phyloP scores from a whole-genome alignment of 1,140 invertebrate species.

The Caenorhabditis latens region DNA sequence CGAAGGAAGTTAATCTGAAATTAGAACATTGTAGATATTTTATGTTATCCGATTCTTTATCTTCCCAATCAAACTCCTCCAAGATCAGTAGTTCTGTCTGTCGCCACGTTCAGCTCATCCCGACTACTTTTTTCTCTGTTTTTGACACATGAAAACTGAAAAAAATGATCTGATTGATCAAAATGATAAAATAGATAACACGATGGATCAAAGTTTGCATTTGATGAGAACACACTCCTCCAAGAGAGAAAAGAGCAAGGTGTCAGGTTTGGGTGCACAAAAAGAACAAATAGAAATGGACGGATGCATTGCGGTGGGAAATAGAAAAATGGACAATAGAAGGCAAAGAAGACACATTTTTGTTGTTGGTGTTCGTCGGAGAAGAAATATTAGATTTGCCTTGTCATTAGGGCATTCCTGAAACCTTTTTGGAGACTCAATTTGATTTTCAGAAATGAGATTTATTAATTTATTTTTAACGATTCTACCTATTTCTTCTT shows the following conservation, averaged over 20 bases:
- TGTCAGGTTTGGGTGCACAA: constrained; percentile 41
- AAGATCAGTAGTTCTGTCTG: too few relatives aligned
- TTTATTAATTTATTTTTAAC: background rate
- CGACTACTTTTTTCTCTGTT: background rate
- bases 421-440: background rate
- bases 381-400: background rate
- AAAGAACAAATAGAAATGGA: constrained; percentile 42
- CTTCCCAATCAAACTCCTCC: too few relatives aligned
- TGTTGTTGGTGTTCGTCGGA: constrained; percentile 12
- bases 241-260: constrained; percentile 36
- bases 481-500: background rate
- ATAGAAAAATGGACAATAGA: constrained; percentile 34
- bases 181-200: constrained; percentile 22
- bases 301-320: constrained; percentile 17
- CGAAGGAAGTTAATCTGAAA: too few relatives aligned
- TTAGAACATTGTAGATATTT: too few relatives aligned
- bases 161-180: constrained; percentile 34
- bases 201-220: constrained; percentile 44
- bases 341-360: constrained; percentile 42
- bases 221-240: constrained; percentile 12
- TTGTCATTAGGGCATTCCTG: background rate
- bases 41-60: too few relatives aligned
- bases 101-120: too few relatives aligned
- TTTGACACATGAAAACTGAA: background rate
- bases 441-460: background rate